Conservation (phyloP, 30 jellyfish, hydroid and myxozoan species). For the Aurelia aurita region DNA sequence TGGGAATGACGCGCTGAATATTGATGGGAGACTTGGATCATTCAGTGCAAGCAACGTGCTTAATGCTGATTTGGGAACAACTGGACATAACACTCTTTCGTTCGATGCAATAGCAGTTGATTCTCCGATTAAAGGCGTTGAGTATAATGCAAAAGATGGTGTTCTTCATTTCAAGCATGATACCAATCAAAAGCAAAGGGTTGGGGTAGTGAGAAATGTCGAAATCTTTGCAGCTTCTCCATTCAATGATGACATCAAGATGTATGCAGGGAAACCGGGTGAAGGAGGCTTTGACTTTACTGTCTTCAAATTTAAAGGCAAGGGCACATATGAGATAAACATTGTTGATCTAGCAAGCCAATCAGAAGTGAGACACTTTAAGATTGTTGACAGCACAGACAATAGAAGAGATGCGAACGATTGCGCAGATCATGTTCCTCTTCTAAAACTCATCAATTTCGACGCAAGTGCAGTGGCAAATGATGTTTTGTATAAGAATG, state of each 20-base stretch:
- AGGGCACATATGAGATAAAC: conserved; percentile 1
- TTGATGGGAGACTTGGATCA: conserved; percentile 40
- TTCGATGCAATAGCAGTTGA: conserved; percentile 3
- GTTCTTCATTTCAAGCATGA: neutral
- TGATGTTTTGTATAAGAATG: conserved; percentile 9
- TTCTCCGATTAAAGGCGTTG: conserved; percentile 9
- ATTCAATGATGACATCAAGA: conserved; percentile 5
- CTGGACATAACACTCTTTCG: conserved; percentile 5
- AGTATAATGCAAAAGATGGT: conserved; percentile 10
- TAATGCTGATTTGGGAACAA: conserved; percentile 14
- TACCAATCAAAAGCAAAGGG: neutral
- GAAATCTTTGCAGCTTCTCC: conserved; percentile 5
- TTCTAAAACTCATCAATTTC: neutral
- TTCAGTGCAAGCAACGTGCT: neutral
- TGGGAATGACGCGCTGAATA: conserved; percentile 52
- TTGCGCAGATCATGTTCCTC: neutral
- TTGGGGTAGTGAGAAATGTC: conserved; percentile 10
- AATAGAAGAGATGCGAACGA: neutral
- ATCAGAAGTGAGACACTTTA: neutral
- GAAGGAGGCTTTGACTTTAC: conserved; percentile 16
- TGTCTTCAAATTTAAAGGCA: conserved; percentile 25
- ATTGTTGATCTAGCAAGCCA: neutral
- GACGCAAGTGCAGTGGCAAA: conserved; percentile 9
- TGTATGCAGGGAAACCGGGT: conserved; percentile 9
- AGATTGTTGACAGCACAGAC: conserved; percentile 29